Evolutionary conservation across 2,888 invertebrate species (phyloP).

Genomic region (Watsonalla binaria): DNA sequence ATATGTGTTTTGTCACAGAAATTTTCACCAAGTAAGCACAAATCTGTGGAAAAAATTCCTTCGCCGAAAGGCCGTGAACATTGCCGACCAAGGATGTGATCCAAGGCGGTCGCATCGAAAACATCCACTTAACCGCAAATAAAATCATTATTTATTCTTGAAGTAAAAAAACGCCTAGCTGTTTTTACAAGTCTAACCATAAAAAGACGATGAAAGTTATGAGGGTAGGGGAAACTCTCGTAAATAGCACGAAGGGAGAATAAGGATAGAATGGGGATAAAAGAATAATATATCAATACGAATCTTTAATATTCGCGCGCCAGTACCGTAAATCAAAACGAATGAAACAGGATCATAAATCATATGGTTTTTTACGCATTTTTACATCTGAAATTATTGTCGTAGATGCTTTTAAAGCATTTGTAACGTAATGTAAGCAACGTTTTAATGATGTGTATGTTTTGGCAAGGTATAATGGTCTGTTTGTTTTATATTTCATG

Average conservation of each 20-base stretch:
- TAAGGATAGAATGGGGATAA: conserved; percentile 75
- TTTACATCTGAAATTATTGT: conserved; percentile 43
- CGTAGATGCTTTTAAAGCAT: conserved; percentile 18
- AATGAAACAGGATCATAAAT: conserved; percentile 71
- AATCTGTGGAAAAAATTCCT: no score
- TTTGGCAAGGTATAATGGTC: neutral
- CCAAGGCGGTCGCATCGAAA: neutral
- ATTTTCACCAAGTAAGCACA: no score
- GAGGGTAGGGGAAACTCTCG: conserved; percentile 70
- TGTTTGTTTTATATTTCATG: no score
- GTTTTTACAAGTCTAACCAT: conserved; percentile 67
- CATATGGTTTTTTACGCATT: conserved; percentile 50
- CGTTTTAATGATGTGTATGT: conserved; percentile 1
- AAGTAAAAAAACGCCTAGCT: conserved; percentile 43
- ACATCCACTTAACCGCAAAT: conserved; percentile 29
- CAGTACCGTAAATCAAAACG: conserved; percentile 71
- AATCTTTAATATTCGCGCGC: conserved; percentile 77
- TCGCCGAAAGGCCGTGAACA: no score
- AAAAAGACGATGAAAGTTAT: conserved; percentile 75
- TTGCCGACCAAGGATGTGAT: neutral
- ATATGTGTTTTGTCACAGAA: no score
- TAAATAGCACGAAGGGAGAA: conserved; percentile 74
- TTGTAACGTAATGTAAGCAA: neutral
- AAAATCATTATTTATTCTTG: conserved; percentile 49
- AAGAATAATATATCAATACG: conserved; percentile 79